Evolutionary conservation across 2,797 vertebrate genomes (phyloP), one percentile per base, ranked within the genome.

Genomic region (Lithobates sylvaticus): DNA sequence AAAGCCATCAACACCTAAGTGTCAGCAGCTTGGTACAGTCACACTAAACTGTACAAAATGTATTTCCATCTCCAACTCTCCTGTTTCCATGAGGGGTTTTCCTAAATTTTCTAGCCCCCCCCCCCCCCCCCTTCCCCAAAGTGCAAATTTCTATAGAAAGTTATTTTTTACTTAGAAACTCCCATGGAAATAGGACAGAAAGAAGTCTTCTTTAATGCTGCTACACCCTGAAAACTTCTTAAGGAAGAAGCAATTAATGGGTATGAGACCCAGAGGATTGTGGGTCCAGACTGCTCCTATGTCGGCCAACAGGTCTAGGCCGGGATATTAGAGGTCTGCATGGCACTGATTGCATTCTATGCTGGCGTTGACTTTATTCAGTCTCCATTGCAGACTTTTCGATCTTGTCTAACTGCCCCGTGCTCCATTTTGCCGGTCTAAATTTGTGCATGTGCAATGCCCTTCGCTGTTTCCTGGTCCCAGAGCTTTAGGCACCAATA

Each of bases 1-100:
- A 99, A 97, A 93, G 95, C 96, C 44, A 92, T 99, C 91, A 98
- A 97, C 0, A 93, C 93, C 81, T 99, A 81, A 92, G 64, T 1
- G 15, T 70, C 5, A 10, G 29, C 29, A 2, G 16, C 81, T 87
- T 84, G 88, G 80, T 12, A 21, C 10, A 54, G 67, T 54, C 44
- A 12, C 23, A 18, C 18, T 26, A 54, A 44, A 61, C 70, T 47
- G 54, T 70, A 2, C 68, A 2, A 12, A 21, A 47, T 23, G 8
- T 27, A 23, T 1, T 34, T 27, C 21, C 15, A 15, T 7, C 16
- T 32, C 21, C 15, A 15, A 12, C 16, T 32, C 21, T 34, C 78
- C 68, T 81, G 7, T 69, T 18, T 26, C 54, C 64, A 54, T 27
- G 15, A 69, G 9, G 26, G 10, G 68, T 26, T 73, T 73, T 72